These are phyloP conservation scores for Meiosimyza decipiens DNA, from an alignment of 2,888 invertebrate species.

Conservation along the genomic window DNA sequence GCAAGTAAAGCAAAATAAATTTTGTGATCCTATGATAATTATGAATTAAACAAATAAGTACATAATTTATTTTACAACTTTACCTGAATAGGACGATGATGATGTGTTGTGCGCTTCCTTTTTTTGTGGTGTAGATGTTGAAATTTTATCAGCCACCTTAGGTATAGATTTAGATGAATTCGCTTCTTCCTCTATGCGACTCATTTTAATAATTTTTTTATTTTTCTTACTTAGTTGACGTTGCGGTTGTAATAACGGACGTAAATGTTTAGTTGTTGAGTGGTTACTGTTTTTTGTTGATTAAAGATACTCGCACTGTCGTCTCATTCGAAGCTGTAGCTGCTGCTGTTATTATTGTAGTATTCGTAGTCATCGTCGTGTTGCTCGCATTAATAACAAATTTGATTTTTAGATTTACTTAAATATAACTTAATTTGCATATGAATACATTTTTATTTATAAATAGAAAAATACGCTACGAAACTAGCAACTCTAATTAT, in stretches of 20 bases:
- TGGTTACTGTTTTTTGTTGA: too few species aligned
- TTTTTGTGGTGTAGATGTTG: conserved; percentile 60
- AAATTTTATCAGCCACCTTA: conserved; percentile 51
- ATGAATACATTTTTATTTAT: conserved; percentile 23
- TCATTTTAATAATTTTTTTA: conserved; percentile 46
- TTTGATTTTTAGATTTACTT: conserved; percentile 29
- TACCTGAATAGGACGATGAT: conserved; percentile 27
- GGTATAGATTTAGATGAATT: conserved; percentile 21
- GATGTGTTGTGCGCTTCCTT: conserved; percentile 39
- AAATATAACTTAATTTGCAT: conserved; percentile 29
- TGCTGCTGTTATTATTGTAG: neutral
- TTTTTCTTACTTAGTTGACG: neutral
- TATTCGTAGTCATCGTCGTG: conserved; percentile 8
- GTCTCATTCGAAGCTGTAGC: too few species aligned
- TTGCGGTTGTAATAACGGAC: neutral
- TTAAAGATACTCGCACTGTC: too few species aligned
- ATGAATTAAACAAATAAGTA: conserved; percentile 36
- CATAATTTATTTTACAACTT: conserved; percentile 37
- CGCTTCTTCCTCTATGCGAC: conserved; percentile 49
- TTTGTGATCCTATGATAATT: neutral
- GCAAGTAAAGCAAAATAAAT: too few species aligned
- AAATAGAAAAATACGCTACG: conserved; percentile 18
- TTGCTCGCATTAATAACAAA: conserved; percentile 21
- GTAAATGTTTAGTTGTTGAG: neutral
- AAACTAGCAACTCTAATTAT: conserved; percentile 22